phyloP scores from a whole-genome alignment of 2,888 invertebrate species.

The Synanthedon vespiformis region DNA sequence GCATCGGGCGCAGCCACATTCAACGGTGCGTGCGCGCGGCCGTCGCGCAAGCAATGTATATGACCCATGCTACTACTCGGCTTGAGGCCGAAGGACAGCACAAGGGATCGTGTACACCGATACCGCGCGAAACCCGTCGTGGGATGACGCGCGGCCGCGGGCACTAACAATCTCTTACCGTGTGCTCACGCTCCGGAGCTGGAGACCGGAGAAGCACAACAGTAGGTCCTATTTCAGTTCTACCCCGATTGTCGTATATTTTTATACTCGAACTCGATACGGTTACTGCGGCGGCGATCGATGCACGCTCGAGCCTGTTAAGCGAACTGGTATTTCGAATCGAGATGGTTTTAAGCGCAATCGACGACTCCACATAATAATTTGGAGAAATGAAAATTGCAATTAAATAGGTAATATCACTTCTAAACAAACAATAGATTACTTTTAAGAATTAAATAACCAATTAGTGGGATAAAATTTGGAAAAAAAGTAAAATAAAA shows the following conservation, averaged over 20 bases:
- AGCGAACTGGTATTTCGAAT: conserved; percentile 3
- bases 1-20: conserved; percentile 70
- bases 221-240: conserved; percentile 59
- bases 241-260: conserved; percentile 51
- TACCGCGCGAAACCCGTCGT: conserved; percentile 46
- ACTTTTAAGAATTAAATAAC: too few species aligned
- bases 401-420: too few species aligned
- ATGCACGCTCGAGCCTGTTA: conserved; percentile 2
- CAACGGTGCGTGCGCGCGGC: conserved; percentile 67
- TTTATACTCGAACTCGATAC: conserved; percentile 26
- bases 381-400: too few species aligned
- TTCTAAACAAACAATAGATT: too few species aligned
- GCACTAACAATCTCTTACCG: conserved; percentile 50
- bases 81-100: conserved; percentile 58
- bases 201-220: conserved; percentile 70
- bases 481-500: too few species aligned
- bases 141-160: conserved; percentile 37
- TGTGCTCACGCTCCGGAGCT: conserved; percentile 68
- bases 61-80: conserved; percentile 67
- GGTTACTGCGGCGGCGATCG: conserved; percentile 17
- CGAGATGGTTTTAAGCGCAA: conserved; percentile 2
- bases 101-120: conserved; percentile 59
- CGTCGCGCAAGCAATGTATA: conserved; percentile 65
- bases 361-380: neutral
- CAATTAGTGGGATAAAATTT: too few species aligned